These are phyloP conservation scores for Physocephala rufipes DNA, from an alignment of 2,888 invertebrate genomes.

Conservation along the genomic window DNA sequence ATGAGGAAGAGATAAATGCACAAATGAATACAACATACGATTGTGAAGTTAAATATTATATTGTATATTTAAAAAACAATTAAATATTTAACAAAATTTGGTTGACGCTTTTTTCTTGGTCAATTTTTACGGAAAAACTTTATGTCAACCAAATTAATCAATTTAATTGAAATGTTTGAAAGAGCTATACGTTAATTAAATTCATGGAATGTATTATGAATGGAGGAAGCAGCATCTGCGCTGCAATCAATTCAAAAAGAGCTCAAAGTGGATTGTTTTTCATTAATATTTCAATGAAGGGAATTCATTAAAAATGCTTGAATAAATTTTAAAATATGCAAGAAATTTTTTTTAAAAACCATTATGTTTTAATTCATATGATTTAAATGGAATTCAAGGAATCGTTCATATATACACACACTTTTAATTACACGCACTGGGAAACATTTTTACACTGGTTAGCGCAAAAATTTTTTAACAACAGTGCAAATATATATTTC, in stretches of 20 bases:
- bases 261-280: background rate
- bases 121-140: background rate
- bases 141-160: conserved; percentile 2
- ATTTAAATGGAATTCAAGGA: too few relatives aligned
- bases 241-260: background rate
- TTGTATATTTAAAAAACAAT: background rate
- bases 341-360: background rate
- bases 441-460: too few relatives aligned
- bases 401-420: too few relatives aligned
- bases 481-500: too few relatives aligned
- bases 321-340: background rate
- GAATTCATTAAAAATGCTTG: background rate
- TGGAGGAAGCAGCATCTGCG: background rate
- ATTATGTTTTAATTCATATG: too few relatives aligned
- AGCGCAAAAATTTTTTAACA: too few relatives aligned
- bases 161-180: background rate
- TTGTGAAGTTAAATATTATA: too few relatives aligned
- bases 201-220: background rate
- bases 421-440: too few relatives aligned
- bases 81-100: background rate
- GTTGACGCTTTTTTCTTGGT: too few relatives aligned
- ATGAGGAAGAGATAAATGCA: too few relatives aligned
- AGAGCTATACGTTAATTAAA: background rate
- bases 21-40: too few relatives aligned
- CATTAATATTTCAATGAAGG: background rate